Base-by-base conservation (phyloP, 2,888 invertebrate species). In the Parnassius orleans region DNA sequence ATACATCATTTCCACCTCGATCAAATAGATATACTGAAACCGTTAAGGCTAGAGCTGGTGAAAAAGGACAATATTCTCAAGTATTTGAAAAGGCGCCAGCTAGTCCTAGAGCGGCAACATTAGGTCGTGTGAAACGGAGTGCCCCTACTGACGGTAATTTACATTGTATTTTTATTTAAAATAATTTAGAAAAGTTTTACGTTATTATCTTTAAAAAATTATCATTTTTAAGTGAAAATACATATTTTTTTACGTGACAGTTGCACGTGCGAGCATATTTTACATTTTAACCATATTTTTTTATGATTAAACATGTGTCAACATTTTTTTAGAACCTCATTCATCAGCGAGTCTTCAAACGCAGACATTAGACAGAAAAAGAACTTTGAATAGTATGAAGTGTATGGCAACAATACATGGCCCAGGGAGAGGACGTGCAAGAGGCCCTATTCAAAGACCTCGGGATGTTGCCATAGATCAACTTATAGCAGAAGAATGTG, bases 21-120 rank as follows among this genome's bases (percentile, higher is more conserved):
- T 72, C 71, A 1, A 81, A 83, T 63, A 75, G 79, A 52, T 83
- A 86, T 7, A 81, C 84, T 1, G 88, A 86, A 0, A 90, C 86
- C 1, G 86, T 90, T 54, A 78, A 84, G 53, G 86, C 86, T 1
- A 81, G 83, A 57, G 88, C 91, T 56, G 91, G 91, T 0, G 91
- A 91, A 65, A 79, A 87, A 47, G 92, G 91, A 51, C 90, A 92
- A 70, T 92, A 92, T 72, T 89, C 88, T 12, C 92, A 92, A 77
- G 91, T 92, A 53, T 94, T 93, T 68, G 93, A 93, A 70, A 90
- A 92, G 76, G 93, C 92, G 10, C 93, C 93, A 10, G 78, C 91
- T 0, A 93, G 93, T 71, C 93, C 93, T 0, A 75, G 92, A 72
- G 80, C 92, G 9, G 86, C 86, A 53, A 84, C 93, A 60, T 78